Evolutionary conservation across 2,113 vertebrate genomes (phyloP).

Genomic region (Rhagologus leucostigma): DNA sequence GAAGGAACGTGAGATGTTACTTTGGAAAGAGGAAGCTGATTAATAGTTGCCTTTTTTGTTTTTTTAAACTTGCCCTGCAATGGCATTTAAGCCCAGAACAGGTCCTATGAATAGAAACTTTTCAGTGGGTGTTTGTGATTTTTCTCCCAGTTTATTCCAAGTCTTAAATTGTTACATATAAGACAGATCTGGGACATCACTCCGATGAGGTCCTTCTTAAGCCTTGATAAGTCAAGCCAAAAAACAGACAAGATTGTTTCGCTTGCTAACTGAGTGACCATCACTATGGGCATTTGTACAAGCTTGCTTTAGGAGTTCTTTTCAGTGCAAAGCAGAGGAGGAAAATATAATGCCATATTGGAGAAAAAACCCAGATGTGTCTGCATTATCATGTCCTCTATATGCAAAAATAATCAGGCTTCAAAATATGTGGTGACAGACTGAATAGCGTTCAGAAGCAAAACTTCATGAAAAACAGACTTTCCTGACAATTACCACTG

Average conservation of each 20-base stretch:
- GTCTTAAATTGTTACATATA: neutral
- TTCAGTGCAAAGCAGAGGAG: neutral
- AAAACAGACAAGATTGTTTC: neutral
- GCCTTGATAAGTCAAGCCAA: neutral
- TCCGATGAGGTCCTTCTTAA: neutral
- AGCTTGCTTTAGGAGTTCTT: neutral
- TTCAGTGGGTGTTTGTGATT: constrained; percentile 14
- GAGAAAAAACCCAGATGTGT: neutral
- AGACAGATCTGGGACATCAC: constrained; percentile 44
- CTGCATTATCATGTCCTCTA: neutral
- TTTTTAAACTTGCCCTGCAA: neutral
- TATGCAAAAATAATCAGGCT: neutral
- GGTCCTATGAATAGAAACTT: constrained; percentile 18
- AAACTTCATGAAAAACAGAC: neutral
- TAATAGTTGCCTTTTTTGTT: neutral
- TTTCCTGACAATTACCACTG: neutral
- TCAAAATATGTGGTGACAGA: neutral
- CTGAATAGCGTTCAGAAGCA: neutral
- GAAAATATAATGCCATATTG: neutral
- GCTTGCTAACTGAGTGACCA: neutral
- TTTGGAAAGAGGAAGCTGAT: neutral
- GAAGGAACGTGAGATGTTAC: neutral
- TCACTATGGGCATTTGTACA: neutral
- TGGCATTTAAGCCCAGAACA: neutral
- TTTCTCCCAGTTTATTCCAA: constrained; percentile 23